phyloP scores from a whole-genome alignment of 1,140 invertebrate genomes.

The Chymomyza costata region DNA sequence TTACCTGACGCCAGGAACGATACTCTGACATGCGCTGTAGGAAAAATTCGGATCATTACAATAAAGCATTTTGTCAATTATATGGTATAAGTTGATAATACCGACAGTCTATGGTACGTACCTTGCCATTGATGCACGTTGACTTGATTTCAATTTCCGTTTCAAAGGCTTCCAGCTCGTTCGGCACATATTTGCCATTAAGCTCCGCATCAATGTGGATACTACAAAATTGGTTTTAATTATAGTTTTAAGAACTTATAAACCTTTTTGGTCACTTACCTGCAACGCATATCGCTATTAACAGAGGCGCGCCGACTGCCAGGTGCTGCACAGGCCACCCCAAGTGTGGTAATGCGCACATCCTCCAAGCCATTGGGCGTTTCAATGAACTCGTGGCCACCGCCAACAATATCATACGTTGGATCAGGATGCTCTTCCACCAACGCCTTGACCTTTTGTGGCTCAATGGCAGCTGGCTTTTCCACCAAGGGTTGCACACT shows the following conservation, averaged over 20 bases:
- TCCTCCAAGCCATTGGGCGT: slow-evolving; percentile 60
- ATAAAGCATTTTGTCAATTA: neutral
- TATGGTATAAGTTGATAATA: neutral
- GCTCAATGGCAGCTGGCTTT: slow-evolving; percentile 44
- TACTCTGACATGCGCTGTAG: slow-evolving; percentile 68
- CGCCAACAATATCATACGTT: slow-evolving; percentile 62
- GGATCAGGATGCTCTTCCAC: slow-evolving; percentile 68
- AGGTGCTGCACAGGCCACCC: slow-evolving; percentile 15
- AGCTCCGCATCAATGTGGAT: slow-evolving; percentile 67
- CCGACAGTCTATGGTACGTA: slow-evolving; percentile 9
- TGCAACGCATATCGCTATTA: slow-evolving; percentile 67
- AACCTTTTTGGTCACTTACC: slow-evolving; percentile 26
- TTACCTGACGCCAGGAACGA: slow-evolving; percentile 74
- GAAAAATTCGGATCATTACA: neutral
- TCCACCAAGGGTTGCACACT: slow-evolving; percentile 16
- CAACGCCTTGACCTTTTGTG: slow-evolving; percentile 55
- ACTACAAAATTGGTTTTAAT: slow-evolving; percentile 18
- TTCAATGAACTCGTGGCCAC: slow-evolving; percentile 59
- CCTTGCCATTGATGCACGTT: slow-evolving; percentile 73
- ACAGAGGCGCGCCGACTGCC: slow-evolving; percentile 61
- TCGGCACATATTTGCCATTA: slow-evolving; percentile 71
- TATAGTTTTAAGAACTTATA: neutral
- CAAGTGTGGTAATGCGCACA: slow-evolving; percentile 37
- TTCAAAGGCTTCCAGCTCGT: slow-evolving; percentile 70
- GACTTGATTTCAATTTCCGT: slow-evolving; percentile 74